Evolutionary conservation across 2,888 invertebrate genomes (phyloP).

Genomic region (Gryllus longicercus): DNA sequence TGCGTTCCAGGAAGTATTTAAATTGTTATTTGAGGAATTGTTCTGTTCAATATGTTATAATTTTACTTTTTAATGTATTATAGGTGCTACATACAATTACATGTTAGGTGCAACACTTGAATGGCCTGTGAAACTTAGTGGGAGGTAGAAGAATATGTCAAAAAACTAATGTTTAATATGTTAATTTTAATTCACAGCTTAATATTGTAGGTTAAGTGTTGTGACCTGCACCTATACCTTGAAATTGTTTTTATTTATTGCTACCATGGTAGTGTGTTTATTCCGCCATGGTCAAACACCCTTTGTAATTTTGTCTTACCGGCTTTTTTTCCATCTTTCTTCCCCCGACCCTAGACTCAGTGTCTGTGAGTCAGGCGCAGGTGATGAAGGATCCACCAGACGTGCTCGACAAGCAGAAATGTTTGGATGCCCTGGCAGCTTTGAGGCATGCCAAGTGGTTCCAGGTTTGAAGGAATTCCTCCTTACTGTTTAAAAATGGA

Average conservation of each 20-base stretch:
- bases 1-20: neutral
- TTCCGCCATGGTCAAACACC: constrained; percentile 70
- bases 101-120: no score
- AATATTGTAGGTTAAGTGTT: constrained; percentile 21
- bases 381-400: constrained; percentile 67
- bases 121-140: no score
- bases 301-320: constrained; percentile 50
- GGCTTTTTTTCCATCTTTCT: constrained; percentile 45
- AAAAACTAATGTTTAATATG: neutral
- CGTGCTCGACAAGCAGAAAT: constrained; percentile 97
- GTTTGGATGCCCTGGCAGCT: constrained; percentile 99
- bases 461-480: constrained; percentile 72
- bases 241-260: constrained; percentile 35
- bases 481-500: constrained; percentile 34
- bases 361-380: constrained; percentile 42
- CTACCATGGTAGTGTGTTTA: constrained; percentile 27
- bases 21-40: neutral
- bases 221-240: constrained; percentile 35
- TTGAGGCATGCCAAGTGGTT: constrained; percentile 99
- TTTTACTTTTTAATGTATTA: neutral
- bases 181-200: neutral
- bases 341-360: constrained; percentile 38
- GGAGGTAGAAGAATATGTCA: no score
- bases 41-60: neutral
- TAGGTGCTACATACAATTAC: no score